A percentile compares a stretch with the other conserved stretches of the same genome.
Conservation (phyloP, 23 tunicate genomes). For the Trididemnum clinides region DNA sequence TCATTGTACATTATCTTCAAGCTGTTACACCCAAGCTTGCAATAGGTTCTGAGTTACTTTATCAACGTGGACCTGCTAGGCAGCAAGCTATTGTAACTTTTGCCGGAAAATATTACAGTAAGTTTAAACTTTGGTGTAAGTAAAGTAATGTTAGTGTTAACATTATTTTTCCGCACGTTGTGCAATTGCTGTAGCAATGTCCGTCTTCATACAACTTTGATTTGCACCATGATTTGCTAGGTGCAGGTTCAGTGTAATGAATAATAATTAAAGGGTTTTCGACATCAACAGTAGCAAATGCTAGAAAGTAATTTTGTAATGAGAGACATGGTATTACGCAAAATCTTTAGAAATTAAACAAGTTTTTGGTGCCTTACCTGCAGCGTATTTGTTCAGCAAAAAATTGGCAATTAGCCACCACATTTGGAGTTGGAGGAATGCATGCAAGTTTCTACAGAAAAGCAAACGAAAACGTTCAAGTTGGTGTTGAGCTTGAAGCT, state of each 20-base stretch:
- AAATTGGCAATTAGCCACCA: conserved; percentile 85
- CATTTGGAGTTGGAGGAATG: conserved; percentile 73
- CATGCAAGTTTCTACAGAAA: conserved; percentile 83
- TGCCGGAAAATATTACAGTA: conserved; percentile 88
- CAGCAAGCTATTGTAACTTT: conserved; percentile 83
- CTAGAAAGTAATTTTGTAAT: no score
- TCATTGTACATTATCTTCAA: conserved; percentile 89
- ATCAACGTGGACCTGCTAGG: conserved; percentile 65
- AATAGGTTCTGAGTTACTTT: conserved; percentile 83
- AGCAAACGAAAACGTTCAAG: conserved; percentile 94
- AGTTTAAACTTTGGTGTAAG: no score
- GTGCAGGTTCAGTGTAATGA: neutral
- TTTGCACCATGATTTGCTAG: neutral
- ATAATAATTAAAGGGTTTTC: no score
- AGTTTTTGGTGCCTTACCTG: no score
- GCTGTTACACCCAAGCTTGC: conserved; percentile 83
- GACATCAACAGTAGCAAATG: no score
- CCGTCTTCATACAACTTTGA: no score
- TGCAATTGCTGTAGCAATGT: no score
- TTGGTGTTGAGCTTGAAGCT: conserved; percentile 91
- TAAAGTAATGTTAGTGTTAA: no score
- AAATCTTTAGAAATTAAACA: no score
- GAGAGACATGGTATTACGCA: no score
- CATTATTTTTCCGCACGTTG: no score
- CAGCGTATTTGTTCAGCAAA: conserved; percentile 57